A percentile compares a stretch with the other conserved stretches of the same genome.
These are phyloP conservation scores for Malachius bipustulatus DNA, from an alignment of 2,888 invertebrate species.

Conservation along the genomic window DNA sequence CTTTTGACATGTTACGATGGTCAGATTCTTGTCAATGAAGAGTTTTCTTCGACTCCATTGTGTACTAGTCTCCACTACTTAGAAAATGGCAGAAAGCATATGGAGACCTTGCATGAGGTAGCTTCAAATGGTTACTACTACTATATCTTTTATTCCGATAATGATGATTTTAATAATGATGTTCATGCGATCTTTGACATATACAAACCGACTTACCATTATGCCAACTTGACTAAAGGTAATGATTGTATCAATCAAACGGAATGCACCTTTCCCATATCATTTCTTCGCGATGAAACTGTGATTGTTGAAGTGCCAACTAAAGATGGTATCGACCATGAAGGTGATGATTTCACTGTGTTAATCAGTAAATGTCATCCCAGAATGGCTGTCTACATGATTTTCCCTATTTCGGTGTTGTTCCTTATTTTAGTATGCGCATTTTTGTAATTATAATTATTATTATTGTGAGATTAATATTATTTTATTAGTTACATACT, in stretches of 20 bases:
- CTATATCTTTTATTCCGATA: conserved; percentile 81
- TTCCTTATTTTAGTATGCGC: conserved; percentile 68
- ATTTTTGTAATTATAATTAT: conserved; percentile 53
- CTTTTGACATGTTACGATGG: conserved; percentile 65
- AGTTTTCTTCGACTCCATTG: conserved; percentile 54
- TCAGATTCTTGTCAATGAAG: conserved; percentile 58
- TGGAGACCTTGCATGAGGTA: conserved; percentile 59
- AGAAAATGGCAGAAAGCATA: conserved; percentile 50
- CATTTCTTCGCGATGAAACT: conserved; percentile 61
- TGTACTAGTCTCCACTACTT: conserved; percentile 60
- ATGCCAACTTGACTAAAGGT: conserved; percentile 52
- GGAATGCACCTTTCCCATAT: conserved; percentile 61
- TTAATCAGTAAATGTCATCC: conserved; percentile 71
- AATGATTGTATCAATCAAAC: conserved; percentile 66
- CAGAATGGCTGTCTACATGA: conserved; percentile 62
- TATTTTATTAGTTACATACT: too few species aligned
- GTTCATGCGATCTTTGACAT: conserved; percentile 78
- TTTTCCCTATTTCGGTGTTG: conserved; percentile 67
- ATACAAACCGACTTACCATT: conserved; percentile 72
- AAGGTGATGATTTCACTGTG: conserved; percentile 58
- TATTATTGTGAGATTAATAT: too few species aligned
- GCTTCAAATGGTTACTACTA: conserved; percentile 73
- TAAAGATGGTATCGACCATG: conserved; percentile 65
- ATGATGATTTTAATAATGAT: conserved; percentile 66
- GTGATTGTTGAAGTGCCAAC: conserved; percentile 79